These are phyloP conservation scores for Microplitis mediator DNA, from an alignment of 1,140 invertebrate genomes.

Conservation along the genomic window DNA sequence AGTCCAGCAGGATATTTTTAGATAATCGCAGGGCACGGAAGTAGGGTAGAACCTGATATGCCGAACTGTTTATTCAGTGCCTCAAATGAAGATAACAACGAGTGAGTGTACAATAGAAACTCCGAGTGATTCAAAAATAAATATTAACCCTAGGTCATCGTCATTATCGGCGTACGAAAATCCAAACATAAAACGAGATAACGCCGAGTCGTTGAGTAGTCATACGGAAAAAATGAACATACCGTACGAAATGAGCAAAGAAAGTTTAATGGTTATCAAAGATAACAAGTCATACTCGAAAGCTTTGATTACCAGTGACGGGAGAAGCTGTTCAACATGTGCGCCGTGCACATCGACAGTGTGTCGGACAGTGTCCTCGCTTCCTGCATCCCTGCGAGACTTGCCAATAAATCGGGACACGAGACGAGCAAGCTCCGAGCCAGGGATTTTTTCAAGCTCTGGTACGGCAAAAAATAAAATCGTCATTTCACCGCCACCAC, in stretches of 20 bases:
- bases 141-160: not conserved
- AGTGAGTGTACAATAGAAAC: not conserved
- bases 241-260: not conserved
- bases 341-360: not conserved
- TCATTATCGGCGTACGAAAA: not conserved
- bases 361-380: not conserved
- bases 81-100: not conserved
- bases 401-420: not conserved
- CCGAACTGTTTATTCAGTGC: too few relatives aligned
- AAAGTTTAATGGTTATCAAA: too few relatives aligned
- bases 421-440: not conserved
- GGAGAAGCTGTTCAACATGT: not conserved
- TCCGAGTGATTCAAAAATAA: constrained; percentile 1
- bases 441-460: too few relatives aligned
- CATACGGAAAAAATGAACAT: not conserved
- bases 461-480: too few relatives aligned
- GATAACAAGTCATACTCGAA: too few relatives aligned
- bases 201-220: not conserved
- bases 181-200: not conserved
- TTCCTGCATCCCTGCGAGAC: constrained; percentile 3
- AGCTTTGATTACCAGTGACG: too few relatives aligned
- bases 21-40: too few relatives aligned
- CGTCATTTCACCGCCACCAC: not conserved
- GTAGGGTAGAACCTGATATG: too few relatives aligned
- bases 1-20: too few relatives aligned